Conservation (phyloP, 2,113 vertebrate genomes). For the Paramormyrops kingsleyae region DNA sequence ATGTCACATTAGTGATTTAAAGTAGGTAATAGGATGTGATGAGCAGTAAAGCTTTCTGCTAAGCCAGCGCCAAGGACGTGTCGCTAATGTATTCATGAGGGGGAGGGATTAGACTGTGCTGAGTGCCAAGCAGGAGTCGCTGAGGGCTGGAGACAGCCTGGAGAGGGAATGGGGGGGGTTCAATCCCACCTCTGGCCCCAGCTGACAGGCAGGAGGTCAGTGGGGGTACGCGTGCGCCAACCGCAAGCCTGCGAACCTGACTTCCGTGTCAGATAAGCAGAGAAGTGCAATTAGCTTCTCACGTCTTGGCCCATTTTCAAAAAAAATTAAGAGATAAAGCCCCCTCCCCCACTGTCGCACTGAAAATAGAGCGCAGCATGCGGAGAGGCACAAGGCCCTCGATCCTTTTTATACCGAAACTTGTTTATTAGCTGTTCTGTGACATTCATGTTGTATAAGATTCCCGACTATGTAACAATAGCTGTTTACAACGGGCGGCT, state of each 20-base stretch:
- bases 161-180: neutral
- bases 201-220: neutral
- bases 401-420: neutral
- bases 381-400: neutral
- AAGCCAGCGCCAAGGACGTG: constrained; percentile 61
- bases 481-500: neutral
- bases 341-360: neutral
- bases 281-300: neutral
- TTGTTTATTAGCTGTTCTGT: neutral
- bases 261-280: neutral
- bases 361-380: neutral
- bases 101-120: constrained; percentile 63
- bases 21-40: constrained; percentile 74
- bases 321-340: neutral
- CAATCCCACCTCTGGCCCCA: neutral
- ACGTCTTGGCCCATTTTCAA: neutral
- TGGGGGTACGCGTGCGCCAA: too few species aligned
- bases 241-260: neutral
- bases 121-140: constrained; percentile 51
- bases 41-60: constrained; percentile 64
- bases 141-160: constrained; percentile 29
- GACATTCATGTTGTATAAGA: neutral
- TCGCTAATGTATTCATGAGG: constrained; percentile 71
- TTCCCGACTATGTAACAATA: neutral
- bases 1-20: constrained; percentile 74